Conservation (phyloP, 2,888 invertebrate species). For the Nasonovia ribisnigri region DNA sequence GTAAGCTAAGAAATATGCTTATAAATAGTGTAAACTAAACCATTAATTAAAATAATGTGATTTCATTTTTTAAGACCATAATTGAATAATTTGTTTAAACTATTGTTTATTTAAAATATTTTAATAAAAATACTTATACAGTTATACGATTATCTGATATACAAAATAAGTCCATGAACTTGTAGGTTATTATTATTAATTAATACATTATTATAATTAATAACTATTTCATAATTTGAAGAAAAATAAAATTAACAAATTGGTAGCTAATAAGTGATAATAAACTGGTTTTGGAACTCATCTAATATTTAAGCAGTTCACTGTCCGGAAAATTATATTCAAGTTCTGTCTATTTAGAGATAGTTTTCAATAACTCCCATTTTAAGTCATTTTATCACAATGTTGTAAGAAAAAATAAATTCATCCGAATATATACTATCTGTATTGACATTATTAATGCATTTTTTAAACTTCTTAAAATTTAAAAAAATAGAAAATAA, state of each 20-base stretch:
- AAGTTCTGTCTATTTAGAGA: neutral
- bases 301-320: conserved; percentile 16
- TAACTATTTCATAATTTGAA: neutral
- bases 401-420: neutral
- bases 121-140: no score
- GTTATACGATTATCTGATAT: no score
- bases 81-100: neutral
- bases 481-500: neutral
- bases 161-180: no score
- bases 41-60: neutral
- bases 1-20: neutral
- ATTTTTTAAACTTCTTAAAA: neutral
- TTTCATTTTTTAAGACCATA: neutral
- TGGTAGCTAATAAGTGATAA: neutral
- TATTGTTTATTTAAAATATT: neutral
- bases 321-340: conserved; percentile 27
- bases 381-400: neutral
- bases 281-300: conserved; percentile 31
- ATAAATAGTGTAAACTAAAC: neutral
- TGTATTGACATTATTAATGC: neutral
- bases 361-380: neutral
- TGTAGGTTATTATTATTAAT: neutral
- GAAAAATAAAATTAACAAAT: neutral
- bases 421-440: neutral
- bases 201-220: neutral